A percentile compares a stretch with the other conserved stretches of the same genome.
These are phyloP conservation scores for Heteractis magnifica DNA, from an alignment of 92 coral and sea anemone genomes.

Conservation along the genomic window DNA sequence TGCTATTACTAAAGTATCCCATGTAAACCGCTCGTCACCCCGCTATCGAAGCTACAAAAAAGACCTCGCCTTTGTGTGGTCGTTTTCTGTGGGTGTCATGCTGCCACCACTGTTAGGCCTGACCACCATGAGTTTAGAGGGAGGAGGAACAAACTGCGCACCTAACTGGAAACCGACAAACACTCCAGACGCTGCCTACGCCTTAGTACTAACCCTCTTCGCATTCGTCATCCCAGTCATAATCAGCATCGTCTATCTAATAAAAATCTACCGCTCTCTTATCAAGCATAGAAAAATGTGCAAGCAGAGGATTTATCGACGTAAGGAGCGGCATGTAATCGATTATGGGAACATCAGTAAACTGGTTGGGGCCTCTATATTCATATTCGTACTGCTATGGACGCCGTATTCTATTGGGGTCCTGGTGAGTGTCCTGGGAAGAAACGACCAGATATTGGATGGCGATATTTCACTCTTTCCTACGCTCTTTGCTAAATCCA, in stretches of 20 bases:
- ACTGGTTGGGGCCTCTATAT: conserved; percentile 25
- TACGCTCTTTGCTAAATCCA: conserved; percentile 44
- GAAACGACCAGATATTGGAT: not conserved
- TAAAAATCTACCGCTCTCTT: conserved; percentile 24
- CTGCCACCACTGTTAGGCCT: conserved; percentile 43
- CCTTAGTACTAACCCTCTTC: conserved; percentile 5
- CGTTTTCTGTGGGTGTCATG: conserved; percentile 26
- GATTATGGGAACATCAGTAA: conserved; percentile 23
- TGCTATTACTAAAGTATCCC: conserved; percentile 10
- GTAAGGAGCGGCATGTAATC: not conserved
- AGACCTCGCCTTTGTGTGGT: conserved; percentile 27
- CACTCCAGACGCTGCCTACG: conserved; percentile 21
- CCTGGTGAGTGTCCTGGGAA: conserved; percentile 28
- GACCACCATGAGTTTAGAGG: conserved; percentile 36
- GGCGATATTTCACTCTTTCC: conserved; percentile 33
- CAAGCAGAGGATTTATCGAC: not conserved
- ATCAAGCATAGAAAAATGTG: not conserved
- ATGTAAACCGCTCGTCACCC: not conserved
- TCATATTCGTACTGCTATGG: conserved; percentile 30
- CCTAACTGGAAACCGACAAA: conserved; percentile 46
- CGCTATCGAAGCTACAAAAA: not conserved
- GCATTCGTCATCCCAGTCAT: conserved; percentile 35
- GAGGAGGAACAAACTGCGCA: conserved; percentile 47
- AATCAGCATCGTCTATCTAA: not conserved
- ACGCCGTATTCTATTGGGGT: conserved; percentile 37